Base-by-base conservation (phyloP, 2,113 vertebrate species). In the Anarrhichthys ocellatus region DNA sequence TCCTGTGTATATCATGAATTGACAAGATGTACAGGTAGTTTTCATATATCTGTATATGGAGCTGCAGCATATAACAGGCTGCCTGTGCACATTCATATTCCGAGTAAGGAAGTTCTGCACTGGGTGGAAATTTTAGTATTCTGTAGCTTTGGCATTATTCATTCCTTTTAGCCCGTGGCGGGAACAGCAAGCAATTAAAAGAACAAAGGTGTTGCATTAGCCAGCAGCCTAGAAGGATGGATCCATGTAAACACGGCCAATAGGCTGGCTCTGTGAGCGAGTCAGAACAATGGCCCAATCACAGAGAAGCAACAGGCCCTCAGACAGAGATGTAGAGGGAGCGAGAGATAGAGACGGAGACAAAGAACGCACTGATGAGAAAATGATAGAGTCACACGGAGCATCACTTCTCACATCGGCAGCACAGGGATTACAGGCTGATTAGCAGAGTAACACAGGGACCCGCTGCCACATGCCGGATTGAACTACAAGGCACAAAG, bases 181-280 rank as follows among this genome's bases (percentile, higher is more conserved):
- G 71, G 9, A 88, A 88, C 63, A 91, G 71, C 83, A 86, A 89
- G 85, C 87, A 92, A 92, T 93, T 92, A 92, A 80, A 88, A 92
- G 86, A 92, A 89, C 84, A 92, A 91, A 92, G 90, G 79, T 88
- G 87, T 75, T 87, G 89, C 87, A 88, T 90, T 85, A 91, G 88
- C 88, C 88, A 73, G 80, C 80, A 81, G 81, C 84, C 70, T 73
- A 78, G 82, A 92, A 81, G 86, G 80, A 90, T 18, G 70, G 86
- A 87, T 89, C 74, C 75, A 81, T 86, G 91, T 89, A 89, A 92
- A 91, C 92, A 92, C 54, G 74, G 77, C 87, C 88, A 87, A 90
- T 86, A 79, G 78, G 76, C 81, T 61, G 64, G 63, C 34, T 78
- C 81, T 74, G 68, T 46, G 73, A 88, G 77, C 32, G 40, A 82